phyloP scores from a whole-genome alignment of 1,140 invertebrate genomes.

The roundworm (Caenorhabditis elegans) region WBcel235 BX284602.5:6886501-6887000 shows the following conservation, averaged over 20 bases:
- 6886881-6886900: slow-evolving; percentile 88
- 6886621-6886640: background rate
- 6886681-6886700: slow-evolving; percentile 83
- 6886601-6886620: slow-evolving; percentile 75
- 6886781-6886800: slow-evolving; percentile 77
- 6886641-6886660: slow-evolving; percentile 75
- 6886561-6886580: slow-evolving; percentile 87
- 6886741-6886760: slow-evolving; percentile 76
- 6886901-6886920: slow-evolving; percentile 94
- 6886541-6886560: slow-evolving; percentile 95
- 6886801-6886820: slow-evolving; percentile 83
- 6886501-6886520: slow-evolving; percentile 86
- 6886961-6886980: slow-evolving; percentile 75
- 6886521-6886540: slow-evolving; percentile 95
- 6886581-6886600: slow-evolving; percentile 95
- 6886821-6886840: slow-evolving; percentile 73
- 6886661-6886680: slow-evolving; percentile 85
- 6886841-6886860: slow-evolving; percentile 25
- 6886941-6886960: slow-evolving; percentile 79
- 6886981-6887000: slow-evolving; percentile 76
- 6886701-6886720: slow-evolving; percentile 87
- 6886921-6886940: slow-evolving; percentile 84
- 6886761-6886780: slow-evolving; percentile 71
- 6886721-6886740: slow-evolving; percentile 88
- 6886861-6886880: too few species aligned